Evolutionary conservation across 2,888 invertebrate species (phyloP).

Genomic region (Nomada goodeniana): DNA sequence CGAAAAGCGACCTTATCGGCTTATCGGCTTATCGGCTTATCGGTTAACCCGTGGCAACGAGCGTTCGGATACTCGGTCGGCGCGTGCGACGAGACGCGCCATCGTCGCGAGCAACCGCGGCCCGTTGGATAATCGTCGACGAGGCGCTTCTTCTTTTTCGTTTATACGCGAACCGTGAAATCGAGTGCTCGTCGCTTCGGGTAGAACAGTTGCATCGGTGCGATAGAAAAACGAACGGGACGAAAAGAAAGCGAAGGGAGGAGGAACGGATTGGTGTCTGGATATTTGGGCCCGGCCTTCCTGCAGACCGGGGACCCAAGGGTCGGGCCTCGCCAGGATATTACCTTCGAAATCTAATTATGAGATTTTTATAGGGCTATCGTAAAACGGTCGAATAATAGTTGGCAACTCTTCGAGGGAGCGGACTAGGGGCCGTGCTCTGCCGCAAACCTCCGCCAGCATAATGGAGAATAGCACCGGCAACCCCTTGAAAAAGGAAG

Average conservation of each 20-base stretch:
- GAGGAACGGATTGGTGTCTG: conserved; percentile 62
- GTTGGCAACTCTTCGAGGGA: conserved; percentile 54
- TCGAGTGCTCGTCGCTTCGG: too few species aligned
- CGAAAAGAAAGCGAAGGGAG: conserved; percentile 21
- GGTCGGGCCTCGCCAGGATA: conserved; percentile 75
- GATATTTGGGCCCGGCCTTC: conserved; percentile 64
- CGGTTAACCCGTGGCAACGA: conserved; percentile 4
- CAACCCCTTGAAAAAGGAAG: conserved; percentile 36
- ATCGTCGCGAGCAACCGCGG: background rate
- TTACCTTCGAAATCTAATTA: conserved; percentile 84
- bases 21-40: background rate
- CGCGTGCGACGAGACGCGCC: background rate
- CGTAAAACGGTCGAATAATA: conserved; percentile 81
- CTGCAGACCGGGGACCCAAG: conserved; percentile 17
- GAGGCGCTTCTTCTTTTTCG: too few species aligned
- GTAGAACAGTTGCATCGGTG: conserved; percentile 28
- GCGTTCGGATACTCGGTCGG: background rate
- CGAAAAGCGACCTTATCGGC: conserved; percentile 13
- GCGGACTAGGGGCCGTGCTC: conserved; percentile 12
- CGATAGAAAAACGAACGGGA: conserved; percentile 16
- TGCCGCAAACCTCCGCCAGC: conserved; percentile 16
- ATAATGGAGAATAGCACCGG: conserved; percentile 54
- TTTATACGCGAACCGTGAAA: background rate
- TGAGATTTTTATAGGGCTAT: conserved; percentile 84
- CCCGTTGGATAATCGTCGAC: conserved; percentile 1